phyloP scores from a whole-genome alignment of 2,113 vertebrate genomes.

The Amphiprion percula region DNA sequence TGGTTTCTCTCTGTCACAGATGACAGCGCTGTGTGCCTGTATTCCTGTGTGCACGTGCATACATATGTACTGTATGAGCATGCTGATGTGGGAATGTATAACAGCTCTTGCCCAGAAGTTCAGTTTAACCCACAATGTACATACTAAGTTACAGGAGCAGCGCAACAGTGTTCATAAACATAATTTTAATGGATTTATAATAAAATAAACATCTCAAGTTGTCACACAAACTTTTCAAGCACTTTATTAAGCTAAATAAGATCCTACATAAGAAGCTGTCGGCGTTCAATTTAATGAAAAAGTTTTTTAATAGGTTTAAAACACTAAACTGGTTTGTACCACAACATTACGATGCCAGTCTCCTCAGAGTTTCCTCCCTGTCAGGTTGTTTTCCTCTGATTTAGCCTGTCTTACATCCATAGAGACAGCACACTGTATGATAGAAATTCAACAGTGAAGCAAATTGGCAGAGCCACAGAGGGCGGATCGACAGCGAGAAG shows the following conservation, averaged over 20 bases:
- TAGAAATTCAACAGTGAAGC: slow-evolving; percentile 80
- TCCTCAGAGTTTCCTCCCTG: slow-evolving; percentile 62
- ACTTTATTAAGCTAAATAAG: slow-evolving; percentile 1
- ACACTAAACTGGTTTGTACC: slow-evolving; percentile 30
- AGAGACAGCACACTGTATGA: slow-evolving; percentile 70
- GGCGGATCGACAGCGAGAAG: slow-evolving; percentile 79
- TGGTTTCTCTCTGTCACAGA: slow-evolving; percentile 68
- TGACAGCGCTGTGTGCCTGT: slow-evolving; percentile 58
- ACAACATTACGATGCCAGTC: slow-evolving; percentile 48
- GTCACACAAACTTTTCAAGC: slow-evolving; percentile 14
- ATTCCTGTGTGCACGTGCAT: slow-evolving; percentile 35
- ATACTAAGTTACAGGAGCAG: not conserved
- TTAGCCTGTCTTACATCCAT: slow-evolving; percentile 67
- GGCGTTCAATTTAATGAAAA: not conserved
- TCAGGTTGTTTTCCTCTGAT: slow-evolving; percentile 78
- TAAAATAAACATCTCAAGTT: slow-evolving; percentile 16
- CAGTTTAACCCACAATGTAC: slow-evolving; percentile 15
- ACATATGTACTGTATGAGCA: slow-evolving; percentile 7
- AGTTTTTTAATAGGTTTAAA: slow-evolving; percentile 33
- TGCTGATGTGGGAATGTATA: slow-evolving; percentile 17
- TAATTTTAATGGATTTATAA: not conserved
- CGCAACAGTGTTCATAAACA: not conserved
- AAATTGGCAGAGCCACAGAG: slow-evolving; percentile 82
- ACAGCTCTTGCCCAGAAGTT: slow-evolving; percentile 40
- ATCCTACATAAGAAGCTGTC: not conserved